A percentile compares a stretch with the other conserved stretches of the same genome.
Evolutionary conservation across 2,113 vertebrate genomes (phyloP).

Genomic region (Corythaixoides concolor): DNA sequence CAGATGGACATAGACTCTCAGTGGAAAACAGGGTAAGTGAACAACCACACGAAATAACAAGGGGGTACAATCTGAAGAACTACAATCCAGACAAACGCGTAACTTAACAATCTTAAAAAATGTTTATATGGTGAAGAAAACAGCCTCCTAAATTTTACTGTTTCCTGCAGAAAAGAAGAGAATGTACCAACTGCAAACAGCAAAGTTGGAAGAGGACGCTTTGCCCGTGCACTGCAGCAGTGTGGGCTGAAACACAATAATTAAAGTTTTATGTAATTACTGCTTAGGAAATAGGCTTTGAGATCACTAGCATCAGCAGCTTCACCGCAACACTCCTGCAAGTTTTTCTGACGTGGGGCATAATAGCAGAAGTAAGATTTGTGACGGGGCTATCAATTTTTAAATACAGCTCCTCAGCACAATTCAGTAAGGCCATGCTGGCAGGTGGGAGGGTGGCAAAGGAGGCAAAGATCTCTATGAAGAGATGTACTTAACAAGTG

Average conservation of each 20-base stretch:
- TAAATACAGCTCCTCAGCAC: constrained; percentile 13
- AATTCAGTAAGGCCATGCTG: neutral
- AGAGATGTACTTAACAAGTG: neutral
- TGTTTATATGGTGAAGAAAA: neutral
- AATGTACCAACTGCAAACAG: neutral
- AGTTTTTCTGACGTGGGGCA: neutral
- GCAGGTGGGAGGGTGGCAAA: neutral
- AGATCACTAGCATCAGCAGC: neutral
- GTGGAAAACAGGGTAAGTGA: neutral
- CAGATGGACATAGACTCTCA: neutral
- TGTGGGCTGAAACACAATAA: neutral
- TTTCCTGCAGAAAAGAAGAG: neutral
- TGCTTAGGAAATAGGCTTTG: neutral
- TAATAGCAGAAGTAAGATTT: neutral
- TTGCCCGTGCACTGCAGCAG: neutral
- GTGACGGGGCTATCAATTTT: neutral
- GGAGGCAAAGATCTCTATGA: neutral
- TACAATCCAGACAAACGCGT: fast-evolving
- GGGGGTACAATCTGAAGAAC: neutral
- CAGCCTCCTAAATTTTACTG: neutral
- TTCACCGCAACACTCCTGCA: neutral
- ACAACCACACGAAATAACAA: neutral
- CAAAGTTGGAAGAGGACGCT: fast-evolving
- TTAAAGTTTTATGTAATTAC: neutral
- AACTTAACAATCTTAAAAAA: neutral